A percentile compares a stretch with the other conserved stretches of the same genome.
Conservation (phyloP, 2,888 invertebrate genomes). For the Crioceris asparagi region DNA sequence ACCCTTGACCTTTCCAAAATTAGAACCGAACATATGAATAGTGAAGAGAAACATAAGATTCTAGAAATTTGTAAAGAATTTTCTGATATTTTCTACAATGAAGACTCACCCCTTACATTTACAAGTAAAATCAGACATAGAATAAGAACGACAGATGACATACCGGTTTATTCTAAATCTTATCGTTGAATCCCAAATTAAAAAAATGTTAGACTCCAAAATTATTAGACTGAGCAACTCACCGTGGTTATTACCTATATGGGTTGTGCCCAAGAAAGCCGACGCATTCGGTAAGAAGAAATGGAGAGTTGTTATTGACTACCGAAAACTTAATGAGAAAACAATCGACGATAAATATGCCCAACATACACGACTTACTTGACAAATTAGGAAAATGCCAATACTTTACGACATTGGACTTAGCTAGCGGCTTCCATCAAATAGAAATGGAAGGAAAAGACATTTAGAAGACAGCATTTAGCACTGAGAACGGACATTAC, state of each 20-base stretch:
- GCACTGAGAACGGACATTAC: constrained; percentile 12
- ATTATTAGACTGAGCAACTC: constrained; percentile 14
- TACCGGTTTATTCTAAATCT: constrained; percentile 14
- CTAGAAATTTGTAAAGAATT: background rate
- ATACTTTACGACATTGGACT: constrained; percentile 15
- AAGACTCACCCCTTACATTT: constrained; percentile 1
- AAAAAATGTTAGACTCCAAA: constrained; percentile 15
- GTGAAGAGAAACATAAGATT: constrained; percentile 2
- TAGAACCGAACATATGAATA: constrained; percentile 4
- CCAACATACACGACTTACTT: constrained; percentile 16
- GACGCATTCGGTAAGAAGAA: constrained; percentile 16
- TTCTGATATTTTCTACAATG: constrained; percentile 1
- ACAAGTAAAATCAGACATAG: constrained; percentile 11
- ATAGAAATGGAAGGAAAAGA: constrained; percentile 13
- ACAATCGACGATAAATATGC: constrained; percentile 15
- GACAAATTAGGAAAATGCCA: constrained; percentile 14
- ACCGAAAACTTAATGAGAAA: constrained; percentile 15
- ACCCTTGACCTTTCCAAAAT: constrained; percentile 1
- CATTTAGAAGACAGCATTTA: constrained; percentile 16
- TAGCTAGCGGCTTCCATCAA: constrained; percentile 16
- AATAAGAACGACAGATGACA: constrained; percentile 12
- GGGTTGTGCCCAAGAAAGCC: constrained; percentile 19
- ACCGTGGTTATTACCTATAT: constrained; percentile 20
- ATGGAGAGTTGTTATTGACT: constrained; percentile 18
- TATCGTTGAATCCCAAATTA: constrained; percentile 20